A percentile compares a stretch with the other conserved stretches of the same genome.
These are phyloP conservation scores for Crax fasciolata DNA, from an alignment of 2,797 vertebrate genomes.

Conservation along the genomic window DNA sequence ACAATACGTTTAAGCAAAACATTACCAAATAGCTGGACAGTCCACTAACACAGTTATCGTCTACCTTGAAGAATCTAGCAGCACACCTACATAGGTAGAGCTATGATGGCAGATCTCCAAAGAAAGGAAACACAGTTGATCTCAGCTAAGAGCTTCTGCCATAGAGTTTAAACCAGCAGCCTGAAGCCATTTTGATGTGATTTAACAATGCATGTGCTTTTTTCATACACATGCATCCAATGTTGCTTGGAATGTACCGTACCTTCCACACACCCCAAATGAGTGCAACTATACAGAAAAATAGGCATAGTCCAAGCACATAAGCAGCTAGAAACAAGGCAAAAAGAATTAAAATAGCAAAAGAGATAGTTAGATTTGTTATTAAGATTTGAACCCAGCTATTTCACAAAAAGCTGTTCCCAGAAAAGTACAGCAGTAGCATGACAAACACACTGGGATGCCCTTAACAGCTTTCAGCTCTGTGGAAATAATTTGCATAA, in stretches of 20 bases:
- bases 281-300: not conserved
- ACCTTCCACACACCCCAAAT: not conserved
- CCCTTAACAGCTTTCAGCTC: not conserved
- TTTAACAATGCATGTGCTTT: not conserved
- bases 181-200: not conserved
- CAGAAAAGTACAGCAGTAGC: not conserved
- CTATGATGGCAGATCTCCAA: not conserved
- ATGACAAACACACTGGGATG: not conserved
- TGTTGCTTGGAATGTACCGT: not conserved
- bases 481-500: too few species aligned
- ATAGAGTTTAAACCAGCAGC: not conserved
- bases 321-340: not conserved
- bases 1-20: constrained; percentile 36
- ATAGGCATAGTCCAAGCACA: not conserved
- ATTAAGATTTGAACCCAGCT: not conserved
- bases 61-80: not conserved
- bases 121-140: not conserved
- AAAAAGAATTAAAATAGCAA: not conserved
- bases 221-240: not conserved
- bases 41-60: not conserved
- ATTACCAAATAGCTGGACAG: not conserved
- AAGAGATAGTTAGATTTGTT: not conserved
- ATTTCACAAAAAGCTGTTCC: not conserved
- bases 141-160: not conserved
- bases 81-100: not conserved